Base-by-base conservation (phyloP, 2,888 invertebrate genomes). In the Sinhomidia bicolor region DNA sequence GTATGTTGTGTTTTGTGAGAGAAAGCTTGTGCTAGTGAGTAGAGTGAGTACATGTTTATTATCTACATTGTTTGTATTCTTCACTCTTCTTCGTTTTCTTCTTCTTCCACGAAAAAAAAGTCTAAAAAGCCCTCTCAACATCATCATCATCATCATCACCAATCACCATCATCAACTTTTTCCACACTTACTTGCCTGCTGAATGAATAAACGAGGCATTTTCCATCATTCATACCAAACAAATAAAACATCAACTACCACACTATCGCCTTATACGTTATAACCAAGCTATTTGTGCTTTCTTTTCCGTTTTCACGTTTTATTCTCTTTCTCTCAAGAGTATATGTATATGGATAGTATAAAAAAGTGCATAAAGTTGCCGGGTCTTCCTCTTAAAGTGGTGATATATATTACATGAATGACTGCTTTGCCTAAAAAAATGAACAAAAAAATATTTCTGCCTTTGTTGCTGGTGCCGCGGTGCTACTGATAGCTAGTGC, bases 221-320 rank as follows among this genome's bases (percentile, higher is more conserved):
- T 86, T 89, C 85, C 89, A 90, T 89, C 91, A 89, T 90, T 85
- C 44, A 80, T 23, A 44, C 12, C 17, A 65, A 17, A 47, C 20
- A 6, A 36, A 17, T 7, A 32, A 29, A 17, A 29, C 29, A 62
- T 29, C 62, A 62, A 62, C 62, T 29, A 29, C n/a, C 29, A 23
- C 17, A 41, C 60, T 23, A 60, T 1, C 41, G 36, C 17, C 7
- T 36, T 9, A 68, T 20, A 41, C 12, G 1, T 2, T 68, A 65
- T 12, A 32, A n/a, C n/a, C n/a, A 65, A 36, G 41, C 32, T 26
- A 47, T 20, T 20, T 47, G 12, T 23, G 14, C 71, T 5, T 7
- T 41, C 20, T 17, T 20, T 41, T 41, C 17, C 3, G 26, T n/a
- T 65, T 65, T 65, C n/a, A 26, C 41, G 36, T 12, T 68, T 68